Base-by-base conservation (phyloP, 92 coral and sea anemone species). In the Porites divaricata region DNA sequence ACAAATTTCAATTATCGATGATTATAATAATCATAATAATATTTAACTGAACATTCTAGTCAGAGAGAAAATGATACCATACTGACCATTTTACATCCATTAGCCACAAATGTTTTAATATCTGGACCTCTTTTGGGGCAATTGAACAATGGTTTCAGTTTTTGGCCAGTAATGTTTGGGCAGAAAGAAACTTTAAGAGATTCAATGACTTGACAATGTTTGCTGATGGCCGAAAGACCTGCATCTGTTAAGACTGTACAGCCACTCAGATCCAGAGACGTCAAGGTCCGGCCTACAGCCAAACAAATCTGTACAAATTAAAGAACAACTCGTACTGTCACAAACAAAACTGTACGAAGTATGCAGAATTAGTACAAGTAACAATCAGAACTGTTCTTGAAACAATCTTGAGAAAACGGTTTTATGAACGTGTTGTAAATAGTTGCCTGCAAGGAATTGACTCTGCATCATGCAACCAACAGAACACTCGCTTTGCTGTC, bases 71-170 rank as follows among this genome's bases (percentile, higher is more conserved):
- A 35, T 35, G 4, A 35, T 35, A 35, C 3, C 45, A 59, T 22
- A 70, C 83, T 71, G 28, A 94, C 98, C 83, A 62, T 80, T 88
- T 94, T 94, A 77, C 95, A 92, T 64, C 98, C 98, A 87, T 89
- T 92, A 50, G 90, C 85, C 64, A 64, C 86, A 63, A 94, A 75
- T 8, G 81, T 88, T 74, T 77, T 89, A 11, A 94, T 79, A 52
- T 89, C 98, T 20, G 78, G 86, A 16, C 92, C 93, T 66, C 98
- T 87, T 19, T 75, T 84, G 6, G 72, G 86, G 69, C 90, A 92
- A 51, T 20, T 56, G 77, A 94, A 87, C 9, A 94, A 88, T 41
- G 92, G 92, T 26, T 72, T 86, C 83, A 94, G 78, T 63, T 76
- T 87, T 72, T 61, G 64, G 28, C 98, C 98, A 63, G 95, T 91